These are phyloP conservation scores for Oscheius sp. DNA, from an alignment of 1,140 invertebrate genomes.

Conservation along the genomic window DNA sequence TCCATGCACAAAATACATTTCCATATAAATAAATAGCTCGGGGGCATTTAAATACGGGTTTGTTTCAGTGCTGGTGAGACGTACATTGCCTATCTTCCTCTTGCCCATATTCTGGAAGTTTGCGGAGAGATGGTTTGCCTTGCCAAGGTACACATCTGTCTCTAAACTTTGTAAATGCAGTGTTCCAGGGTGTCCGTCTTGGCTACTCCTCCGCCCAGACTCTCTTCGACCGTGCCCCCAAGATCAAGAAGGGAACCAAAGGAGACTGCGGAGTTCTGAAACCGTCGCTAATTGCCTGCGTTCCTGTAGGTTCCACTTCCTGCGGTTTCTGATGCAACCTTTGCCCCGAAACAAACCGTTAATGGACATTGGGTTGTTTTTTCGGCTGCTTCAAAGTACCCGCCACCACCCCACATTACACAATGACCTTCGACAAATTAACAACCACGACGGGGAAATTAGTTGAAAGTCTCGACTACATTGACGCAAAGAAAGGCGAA, in stretches of 20 bases:
- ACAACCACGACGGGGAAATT: too few relatives aligned
- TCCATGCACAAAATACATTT: slow-evolving; percentile 6
- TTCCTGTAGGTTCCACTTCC: slow-evolving; percentile 73
- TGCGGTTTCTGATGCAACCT: too few relatives aligned
- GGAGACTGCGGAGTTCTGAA: slow-evolving; percentile 83
- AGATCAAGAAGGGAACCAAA: slow-evolving; percentile 80
- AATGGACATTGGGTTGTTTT: too few relatives aligned
- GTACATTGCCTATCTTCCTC: slow-evolving; percentile 88
- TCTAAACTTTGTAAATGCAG: neutral
- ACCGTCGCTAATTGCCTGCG: slow-evolving; percentile 89
- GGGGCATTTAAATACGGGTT: neutral
- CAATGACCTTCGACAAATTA: too few relatives aligned
- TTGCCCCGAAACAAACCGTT: too few relatives aligned
- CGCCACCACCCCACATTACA: too few relatives aligned
- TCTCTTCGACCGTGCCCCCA: slow-evolving; percentile 86
- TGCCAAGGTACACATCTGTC: slow-evolving; percentile 70
- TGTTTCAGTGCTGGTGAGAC: slow-evolving; percentile 71
- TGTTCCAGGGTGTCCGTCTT: too few relatives aligned
- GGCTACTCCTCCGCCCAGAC: slow-evolving; percentile 93
- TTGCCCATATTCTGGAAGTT: slow-evolving; percentile 95
- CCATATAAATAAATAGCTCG: slow-evolving; percentile 53
- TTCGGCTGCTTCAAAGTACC: too few relatives aligned
- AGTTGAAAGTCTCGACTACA: too few relatives aligned
- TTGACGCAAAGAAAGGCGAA: too few relatives aligned
- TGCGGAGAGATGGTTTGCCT: slow-evolving; percentile 66